Conservation (phyloP, 2,797 vertebrate genomes). For the Gadopsis marmoratus region DNA sequence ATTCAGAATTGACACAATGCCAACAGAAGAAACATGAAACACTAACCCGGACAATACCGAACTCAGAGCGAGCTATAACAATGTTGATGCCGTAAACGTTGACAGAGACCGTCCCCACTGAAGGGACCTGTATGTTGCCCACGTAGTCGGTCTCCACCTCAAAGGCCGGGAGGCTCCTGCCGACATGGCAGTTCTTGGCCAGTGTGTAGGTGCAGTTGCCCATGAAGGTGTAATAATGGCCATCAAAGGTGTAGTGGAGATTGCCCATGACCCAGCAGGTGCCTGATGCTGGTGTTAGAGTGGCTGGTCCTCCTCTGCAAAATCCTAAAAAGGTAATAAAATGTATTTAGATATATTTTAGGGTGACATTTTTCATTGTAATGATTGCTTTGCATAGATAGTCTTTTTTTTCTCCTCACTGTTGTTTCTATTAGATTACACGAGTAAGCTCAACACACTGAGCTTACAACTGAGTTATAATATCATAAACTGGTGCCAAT, state of each 20-base stretch:
- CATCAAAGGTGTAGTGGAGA: conserved; percentile 88
- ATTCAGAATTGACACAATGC: conserved; percentile 2
- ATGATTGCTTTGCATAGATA: not conserved
- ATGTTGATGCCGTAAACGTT: conserved; percentile 74
- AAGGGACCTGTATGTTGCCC: conserved; percentile 63
- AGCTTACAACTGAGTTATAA: not conserved
- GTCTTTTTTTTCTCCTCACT: not conserved
- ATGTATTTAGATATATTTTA: not conserved
- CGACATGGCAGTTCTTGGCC: conserved; percentile 73
- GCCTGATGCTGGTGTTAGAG: conserved; percentile 31
- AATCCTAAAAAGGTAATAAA: conserved; percentile 29
- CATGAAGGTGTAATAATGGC: conserved; percentile 82
- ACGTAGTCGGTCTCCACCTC: conserved; percentile 66
- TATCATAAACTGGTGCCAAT: not conserved
- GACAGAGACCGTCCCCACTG: conserved; percentile 69
- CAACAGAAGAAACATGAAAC: not conserved
- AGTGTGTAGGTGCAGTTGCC: conserved; percentile 88
- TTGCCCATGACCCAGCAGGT: conserved; percentile 84
- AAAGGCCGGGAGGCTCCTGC: conserved; percentile 54
- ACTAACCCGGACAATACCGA: conserved; percentile 79
- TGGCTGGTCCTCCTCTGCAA: conserved; percentile 30
- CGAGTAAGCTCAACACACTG: not conserved
- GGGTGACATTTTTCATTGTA: too few relatives aligned
- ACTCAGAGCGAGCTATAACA: conserved; percentile 68
- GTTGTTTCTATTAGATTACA: not conserved